Conservation (phyloP, 2,113 vertebrate genomes). For the Megaceryle torquata region DNA sequence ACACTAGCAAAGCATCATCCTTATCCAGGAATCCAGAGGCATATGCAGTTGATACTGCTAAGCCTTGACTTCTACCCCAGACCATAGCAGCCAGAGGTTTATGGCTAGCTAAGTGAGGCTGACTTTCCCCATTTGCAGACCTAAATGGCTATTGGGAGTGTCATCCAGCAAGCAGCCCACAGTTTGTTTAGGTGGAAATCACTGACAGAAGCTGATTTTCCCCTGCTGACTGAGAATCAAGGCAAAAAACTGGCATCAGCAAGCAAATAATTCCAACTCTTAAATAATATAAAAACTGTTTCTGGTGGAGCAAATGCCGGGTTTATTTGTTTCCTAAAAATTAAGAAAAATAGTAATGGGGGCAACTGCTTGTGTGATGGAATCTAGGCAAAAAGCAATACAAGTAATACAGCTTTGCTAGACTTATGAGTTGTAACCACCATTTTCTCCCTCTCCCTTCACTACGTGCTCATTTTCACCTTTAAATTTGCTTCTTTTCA, state of each 20-base stretch:
- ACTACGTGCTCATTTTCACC: not conserved
- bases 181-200: not conserved
- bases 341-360: conserved; percentile 28
- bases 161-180: not conserved
- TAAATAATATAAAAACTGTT: conserved; percentile 16
- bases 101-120: not conserved
- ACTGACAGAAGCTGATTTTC: not conserved
- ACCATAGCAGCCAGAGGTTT: rapidly evolving
- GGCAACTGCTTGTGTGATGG: not conserved
- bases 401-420: not conserved
- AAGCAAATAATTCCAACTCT: not conserved
- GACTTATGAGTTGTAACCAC: not conserved
- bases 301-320: conserved; percentile 13
- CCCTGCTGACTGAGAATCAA: not conserved
- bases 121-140: not conserved
- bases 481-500: conserved; percentile 23
- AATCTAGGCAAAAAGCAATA: not conserved
- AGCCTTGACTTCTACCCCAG: rapidly evolving
- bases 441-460: not conserved
- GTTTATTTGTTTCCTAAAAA: conserved; percentile 59
- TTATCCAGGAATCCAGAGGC: rapidly evolving
- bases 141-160: not conserved
- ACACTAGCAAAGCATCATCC: rapidly evolving
- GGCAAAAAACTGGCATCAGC: not conserved
- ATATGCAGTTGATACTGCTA: rapidly evolving